Conservation (phyloP, 2,113 vertebrate genomes). For the Halcyon senegalensis region DNA sequence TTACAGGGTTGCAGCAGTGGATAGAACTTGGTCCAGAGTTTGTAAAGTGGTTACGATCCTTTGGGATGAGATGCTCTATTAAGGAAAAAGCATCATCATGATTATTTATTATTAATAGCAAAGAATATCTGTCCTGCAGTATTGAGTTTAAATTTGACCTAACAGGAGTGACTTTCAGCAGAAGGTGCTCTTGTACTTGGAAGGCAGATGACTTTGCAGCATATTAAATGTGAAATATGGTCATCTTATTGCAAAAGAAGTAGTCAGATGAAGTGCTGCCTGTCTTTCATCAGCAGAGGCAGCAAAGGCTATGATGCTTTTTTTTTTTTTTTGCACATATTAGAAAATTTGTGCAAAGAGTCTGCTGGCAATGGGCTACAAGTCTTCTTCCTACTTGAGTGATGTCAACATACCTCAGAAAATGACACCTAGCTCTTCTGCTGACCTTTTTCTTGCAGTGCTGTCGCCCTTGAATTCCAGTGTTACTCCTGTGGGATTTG, state of each 20-base stretch:
- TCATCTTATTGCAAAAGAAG: neutral
- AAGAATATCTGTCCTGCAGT: conserved; percentile 2
- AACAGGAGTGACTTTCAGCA: conserved; percentile 20
- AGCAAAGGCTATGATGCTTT: neutral
- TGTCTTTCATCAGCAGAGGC: neutral
- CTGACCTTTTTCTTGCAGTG: neutral
- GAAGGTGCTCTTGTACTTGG: neutral
- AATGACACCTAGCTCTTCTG: neutral
- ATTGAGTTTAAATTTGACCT: conserved; percentile 29
- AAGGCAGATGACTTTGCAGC: conserved; percentile 43
- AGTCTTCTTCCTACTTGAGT: neutral
- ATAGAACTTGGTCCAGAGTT: neutral
- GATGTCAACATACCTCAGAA: neutral
- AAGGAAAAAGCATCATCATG: conserved; percentile 15
- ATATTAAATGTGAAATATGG: conserved; percentile 44
- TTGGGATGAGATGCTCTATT: neutral
- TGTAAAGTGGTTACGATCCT: neutral
- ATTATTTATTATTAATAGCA: conserved; percentile 57
- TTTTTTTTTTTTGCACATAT: neutral
- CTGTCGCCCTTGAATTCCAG: neutral
- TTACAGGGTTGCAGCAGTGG: neutral
- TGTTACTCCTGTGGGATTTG: neutral
- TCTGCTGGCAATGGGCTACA: neutral
- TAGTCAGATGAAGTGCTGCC: neutral
- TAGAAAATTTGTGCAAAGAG: neutral